Evolutionary conservation across 2,888 invertebrate genomes (phyloP).

Genomic region (Rhorus exstirpatorius): DNA sequence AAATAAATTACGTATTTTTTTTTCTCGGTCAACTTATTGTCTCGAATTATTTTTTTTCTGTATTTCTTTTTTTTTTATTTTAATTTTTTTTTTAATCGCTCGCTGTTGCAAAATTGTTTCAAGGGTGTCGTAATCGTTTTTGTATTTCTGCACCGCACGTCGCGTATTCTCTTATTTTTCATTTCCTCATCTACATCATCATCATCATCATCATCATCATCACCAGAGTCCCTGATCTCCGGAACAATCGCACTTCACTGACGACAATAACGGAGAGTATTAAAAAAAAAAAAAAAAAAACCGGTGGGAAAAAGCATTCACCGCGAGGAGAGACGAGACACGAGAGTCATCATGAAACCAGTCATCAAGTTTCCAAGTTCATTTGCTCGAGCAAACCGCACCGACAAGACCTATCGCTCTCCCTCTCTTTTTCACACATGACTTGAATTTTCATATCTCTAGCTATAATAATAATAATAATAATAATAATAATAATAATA

Average conservation of each 20-base stretch:
- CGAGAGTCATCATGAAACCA: constrained; percentile 51
- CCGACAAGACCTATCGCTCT: background rate
- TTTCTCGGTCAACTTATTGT: no score
- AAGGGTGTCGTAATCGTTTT: constrained; percentile 54
- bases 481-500: background rate
- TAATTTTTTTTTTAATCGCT: constrained; percentile 35
- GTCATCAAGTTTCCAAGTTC: constrained; percentile 62
- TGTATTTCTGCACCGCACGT: constrained; percentile 25
- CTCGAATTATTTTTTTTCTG: no score
- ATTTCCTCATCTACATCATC: constrained; percentile 27
- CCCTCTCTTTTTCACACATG: background rate
- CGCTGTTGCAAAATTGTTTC: constrained; percentile 53
- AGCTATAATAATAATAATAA: background rate
- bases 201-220: constrained; percentile 45
- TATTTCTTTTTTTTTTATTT: constrained; percentile 13
- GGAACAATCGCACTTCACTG: constrained; percentile 52
- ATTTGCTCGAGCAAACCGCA: constrained; percentile 47
- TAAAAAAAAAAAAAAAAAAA: constrained; percentile 5
- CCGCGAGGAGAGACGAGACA: constrained; percentile 21
- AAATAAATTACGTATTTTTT: no score
- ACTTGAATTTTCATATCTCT: constrained; percentile 12
- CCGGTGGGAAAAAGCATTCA: constrained; percentile 49
- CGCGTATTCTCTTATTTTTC: constrained; percentile 42
- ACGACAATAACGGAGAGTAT: constrained; percentile 35
- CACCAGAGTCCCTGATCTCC: constrained; percentile 43